A percentile compares a stretch with the other conserved stretches of the same genome.
These are phyloP conservation scores for Drosophila azteca DNA, from an alignment of 1,140 invertebrate genomes.

Conservation along the genomic window DNA sequence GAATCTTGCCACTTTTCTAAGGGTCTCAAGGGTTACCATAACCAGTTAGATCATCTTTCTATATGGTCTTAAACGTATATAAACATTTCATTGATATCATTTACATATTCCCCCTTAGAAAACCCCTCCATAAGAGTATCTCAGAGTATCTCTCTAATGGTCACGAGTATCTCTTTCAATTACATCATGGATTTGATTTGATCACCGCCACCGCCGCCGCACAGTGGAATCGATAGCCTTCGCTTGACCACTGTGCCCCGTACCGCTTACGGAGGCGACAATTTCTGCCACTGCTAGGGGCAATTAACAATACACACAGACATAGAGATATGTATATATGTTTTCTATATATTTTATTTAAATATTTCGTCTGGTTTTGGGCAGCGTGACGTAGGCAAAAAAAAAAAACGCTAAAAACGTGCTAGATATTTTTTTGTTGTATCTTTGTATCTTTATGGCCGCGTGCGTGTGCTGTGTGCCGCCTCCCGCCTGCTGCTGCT, in stretches of 20 bases:
- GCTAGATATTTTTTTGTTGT: conserved; percentile 61
- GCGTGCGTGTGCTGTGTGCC: conserved; percentile 31
- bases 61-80: too few relatives aligned
- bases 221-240: conserved; percentile 13
- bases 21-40: too few relatives aligned
- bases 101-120: too few relatives aligned
- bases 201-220: conserved; percentile 1
- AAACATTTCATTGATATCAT: too few relatives aligned
- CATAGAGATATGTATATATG: conserved; percentile 28
- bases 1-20: too few relatives aligned
- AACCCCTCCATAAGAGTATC: not conserved
- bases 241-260: conserved; percentile 40
- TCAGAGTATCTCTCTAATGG: not conserved
- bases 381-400: conserved; percentile 67
- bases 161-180: not conserved
- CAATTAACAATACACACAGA: conserved; percentile 62
- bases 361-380: conserved; percentile 65
- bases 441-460: conserved; percentile 44
- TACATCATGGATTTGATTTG: not conserved
- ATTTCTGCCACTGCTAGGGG: conserved; percentile 45
- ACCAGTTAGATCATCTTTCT: too few relatives aligned
- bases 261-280: conserved; percentile 51
- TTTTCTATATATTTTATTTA: conserved; percentile 43
- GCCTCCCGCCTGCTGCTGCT: conserved; percentile 39
- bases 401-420: conserved; percentile 66